Percentiles rank a stretch among this genome's conserved stretches.
These are phyloP conservation scores for Procambarus clarkii DNA, from an alignment of 1,140 invertebrate genomes.

Conservation along the genomic window DNA sequence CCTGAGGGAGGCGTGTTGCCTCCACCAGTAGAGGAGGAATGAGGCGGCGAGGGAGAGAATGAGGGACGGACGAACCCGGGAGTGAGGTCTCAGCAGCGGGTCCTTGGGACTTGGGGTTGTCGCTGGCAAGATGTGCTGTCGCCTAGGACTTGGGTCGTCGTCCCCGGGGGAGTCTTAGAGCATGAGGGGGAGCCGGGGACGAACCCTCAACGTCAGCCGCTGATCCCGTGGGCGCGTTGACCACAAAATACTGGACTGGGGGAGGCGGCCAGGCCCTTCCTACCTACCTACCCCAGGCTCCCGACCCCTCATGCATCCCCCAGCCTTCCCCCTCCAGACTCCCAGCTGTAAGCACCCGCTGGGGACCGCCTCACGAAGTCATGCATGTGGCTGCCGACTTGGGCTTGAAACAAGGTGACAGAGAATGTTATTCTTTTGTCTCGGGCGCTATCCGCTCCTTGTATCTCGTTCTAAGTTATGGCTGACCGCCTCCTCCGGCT, in stretches of 20 bases:
- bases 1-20: no score
- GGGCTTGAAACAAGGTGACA: not conserved
- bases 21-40: no score
- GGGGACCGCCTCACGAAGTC: not conserved
- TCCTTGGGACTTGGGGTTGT: not conserved
- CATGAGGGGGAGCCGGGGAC: not conserved
- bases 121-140: not conserved
- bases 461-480: no score
- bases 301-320: no score
- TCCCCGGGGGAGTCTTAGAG: not conserved
- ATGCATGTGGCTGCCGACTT: not conserved
- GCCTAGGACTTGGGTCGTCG: not conserved
- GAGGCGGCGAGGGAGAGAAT: no score
- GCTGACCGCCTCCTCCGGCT: no score
- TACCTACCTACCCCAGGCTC: not conserved
- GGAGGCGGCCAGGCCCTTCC: not conserved
- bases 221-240: not conserved
- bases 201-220: not conserved
- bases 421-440: not conserved
- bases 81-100: not conserved
- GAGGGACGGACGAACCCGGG: no score
- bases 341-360: not conserved
- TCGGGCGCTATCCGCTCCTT: not conserved
- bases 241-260: slow-evolving; percentile 1
- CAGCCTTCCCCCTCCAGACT: no score